These are phyloP conservation scores for Choreutis nemorana DNA, from an alignment of 2,888 invertebrate species.

Conservation along the genomic window DNA sequence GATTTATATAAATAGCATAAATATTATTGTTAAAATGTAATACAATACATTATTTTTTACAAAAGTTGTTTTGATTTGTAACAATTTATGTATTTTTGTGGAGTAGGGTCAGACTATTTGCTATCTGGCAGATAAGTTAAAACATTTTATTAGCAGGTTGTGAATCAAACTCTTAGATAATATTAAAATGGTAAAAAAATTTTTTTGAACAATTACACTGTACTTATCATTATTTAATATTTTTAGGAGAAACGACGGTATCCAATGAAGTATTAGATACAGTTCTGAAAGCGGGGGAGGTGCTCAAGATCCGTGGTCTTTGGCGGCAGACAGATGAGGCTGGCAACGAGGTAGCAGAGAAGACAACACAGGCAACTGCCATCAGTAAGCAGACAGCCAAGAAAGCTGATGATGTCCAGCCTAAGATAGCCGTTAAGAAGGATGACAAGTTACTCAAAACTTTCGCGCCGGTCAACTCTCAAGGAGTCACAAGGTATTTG, in stretches of 20 bases:
- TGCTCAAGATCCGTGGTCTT: constrained; percentile 80
- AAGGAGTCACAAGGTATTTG: constrained; percentile 33
- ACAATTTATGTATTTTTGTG: too few species aligned
- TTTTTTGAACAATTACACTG: not conserved
- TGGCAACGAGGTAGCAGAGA: constrained; percentile 35
- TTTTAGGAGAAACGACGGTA: constrained; percentile 78
- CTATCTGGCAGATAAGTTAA: too few species aligned
- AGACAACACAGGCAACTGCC: constrained; percentile 23
- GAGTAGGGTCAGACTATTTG: too few species aligned
- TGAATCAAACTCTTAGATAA: too few species aligned
- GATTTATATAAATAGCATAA: too few species aligned
- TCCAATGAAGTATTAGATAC: constrained; percentile 84
- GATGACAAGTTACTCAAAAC: constrained; percentile 57
- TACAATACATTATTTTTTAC: too few species aligned
- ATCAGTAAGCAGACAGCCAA: constrained; percentile 34
- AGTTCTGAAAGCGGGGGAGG: constrained; percentile 82
- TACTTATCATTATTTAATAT: not conserved
- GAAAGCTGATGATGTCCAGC: constrained; percentile 33
- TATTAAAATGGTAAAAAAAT: not conserved
- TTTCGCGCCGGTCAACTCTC: constrained; percentile 35
- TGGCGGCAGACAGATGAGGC: constrained; percentile 73
- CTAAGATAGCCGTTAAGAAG: constrained; percentile 53
- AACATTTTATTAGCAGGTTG: too few species aligned
- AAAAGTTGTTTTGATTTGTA: too few species aligned
- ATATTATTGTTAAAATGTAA: too few species aligned